These are phyloP conservation scores for Dryadula phaetusa DNA, from an alignment of 2,888 invertebrate genomes.

Conservation along the genomic window DNA sequence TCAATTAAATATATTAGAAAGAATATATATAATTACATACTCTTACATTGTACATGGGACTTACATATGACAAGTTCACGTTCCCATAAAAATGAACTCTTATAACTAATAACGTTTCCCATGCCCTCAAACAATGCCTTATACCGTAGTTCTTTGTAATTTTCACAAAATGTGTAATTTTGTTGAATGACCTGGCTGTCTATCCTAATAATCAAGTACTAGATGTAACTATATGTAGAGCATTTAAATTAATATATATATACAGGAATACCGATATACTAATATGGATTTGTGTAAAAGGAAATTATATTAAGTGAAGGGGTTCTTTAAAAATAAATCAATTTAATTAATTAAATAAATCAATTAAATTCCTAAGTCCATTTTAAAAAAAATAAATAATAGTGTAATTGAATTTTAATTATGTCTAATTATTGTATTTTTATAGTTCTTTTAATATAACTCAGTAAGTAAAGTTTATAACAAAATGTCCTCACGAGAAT, in stretches of 20 bases:
- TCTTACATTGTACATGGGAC: neutral
- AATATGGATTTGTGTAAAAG: neutral
- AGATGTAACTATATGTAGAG: neutral
- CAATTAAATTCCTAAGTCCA: no score
- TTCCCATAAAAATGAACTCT: conserved; percentile 48
- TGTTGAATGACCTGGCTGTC: conserved; percentile 28
- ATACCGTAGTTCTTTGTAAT: conserved; percentile 39
- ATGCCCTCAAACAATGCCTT: conserved; percentile 53
- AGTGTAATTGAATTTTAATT: no score
- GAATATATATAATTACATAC: neutral
- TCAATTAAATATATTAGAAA: neutral
- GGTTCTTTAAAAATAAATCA: no score
- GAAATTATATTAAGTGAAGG: neutral
- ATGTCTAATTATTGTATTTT: neutral
- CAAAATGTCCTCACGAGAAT: neutral
- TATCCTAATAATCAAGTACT: conserved; percentile 26
- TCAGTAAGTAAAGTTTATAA: neutral
- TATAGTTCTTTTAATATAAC: neutral
- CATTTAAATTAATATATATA: neutral
- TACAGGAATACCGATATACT: neutral
- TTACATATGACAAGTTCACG: conserved; percentile 34
- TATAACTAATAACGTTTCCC: conserved; percentile 52
- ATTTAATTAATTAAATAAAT: no score
- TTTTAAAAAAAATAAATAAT: no score
- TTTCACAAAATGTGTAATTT: conserved; percentile 36